Percentiles rank a stretch among this genome's conserved stretches.
Evolutionary conservation across 2,888 invertebrate species (phyloP).

Genomic region (Pseudococcus viburni): DNA sequence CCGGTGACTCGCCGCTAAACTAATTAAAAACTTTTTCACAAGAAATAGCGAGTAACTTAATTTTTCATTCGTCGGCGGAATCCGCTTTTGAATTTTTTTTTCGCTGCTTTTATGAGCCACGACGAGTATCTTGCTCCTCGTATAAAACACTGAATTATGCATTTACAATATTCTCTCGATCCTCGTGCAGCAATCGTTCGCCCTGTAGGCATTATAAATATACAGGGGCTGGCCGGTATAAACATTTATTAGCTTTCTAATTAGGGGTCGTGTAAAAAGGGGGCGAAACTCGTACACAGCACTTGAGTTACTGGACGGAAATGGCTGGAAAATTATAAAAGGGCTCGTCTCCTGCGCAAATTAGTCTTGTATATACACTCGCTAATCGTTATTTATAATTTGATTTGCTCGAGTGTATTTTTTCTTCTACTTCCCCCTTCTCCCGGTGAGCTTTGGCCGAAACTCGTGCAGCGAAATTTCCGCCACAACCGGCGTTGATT

Average conservation of each 20-base stretch:
- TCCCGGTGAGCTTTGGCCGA: not conserved
- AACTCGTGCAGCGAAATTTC: not conserved
- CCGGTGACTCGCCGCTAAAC: not conserved
- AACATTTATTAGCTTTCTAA: conserved; percentile 37
- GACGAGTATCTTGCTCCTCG: not conserved
- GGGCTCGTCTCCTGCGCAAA: not conserved
- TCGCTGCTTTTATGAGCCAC: not conserved
- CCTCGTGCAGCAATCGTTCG: not conserved
- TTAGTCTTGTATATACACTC: conserved; percentile 22
- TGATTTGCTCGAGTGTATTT: not conserved
- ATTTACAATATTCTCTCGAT: not conserved
- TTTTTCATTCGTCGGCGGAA: conserved; percentile 45
- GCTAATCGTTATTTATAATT: conserved; percentile 46
- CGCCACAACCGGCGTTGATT: not conserved
- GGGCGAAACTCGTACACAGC: not conserved
- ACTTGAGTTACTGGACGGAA: conserved; percentile 22
- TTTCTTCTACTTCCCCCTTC: not conserved
- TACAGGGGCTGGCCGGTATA: conserved; percentile 3
- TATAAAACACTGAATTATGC: not conserved
- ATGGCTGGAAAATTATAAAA: conserved; percentile 32
- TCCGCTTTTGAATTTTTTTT: not conserved
- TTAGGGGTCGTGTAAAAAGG: conserved; percentile 19
- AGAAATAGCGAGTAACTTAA: not conserved
- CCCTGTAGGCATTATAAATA: not conserved
- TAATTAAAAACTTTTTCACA: conserved; percentile 45